Base-by-base conservation (phyloP, 2,888 invertebrate species). In the Chaitophorus viminalis region DNA sequence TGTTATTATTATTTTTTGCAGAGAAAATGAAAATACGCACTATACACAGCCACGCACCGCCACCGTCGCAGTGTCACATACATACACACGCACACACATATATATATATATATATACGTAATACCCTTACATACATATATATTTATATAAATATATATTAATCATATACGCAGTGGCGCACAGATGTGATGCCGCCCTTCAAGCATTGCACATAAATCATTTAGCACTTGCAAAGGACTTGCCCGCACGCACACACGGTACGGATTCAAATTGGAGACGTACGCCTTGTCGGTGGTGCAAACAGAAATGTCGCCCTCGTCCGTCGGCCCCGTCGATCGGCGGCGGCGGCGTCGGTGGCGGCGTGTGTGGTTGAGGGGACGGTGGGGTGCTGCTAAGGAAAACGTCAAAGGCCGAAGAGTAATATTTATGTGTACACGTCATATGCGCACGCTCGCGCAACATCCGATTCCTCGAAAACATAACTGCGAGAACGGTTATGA, bases 171-270 rank as follows among this genome's bases (percentile, higher is more conserved):
- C 46, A 25, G 52, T 11, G 9, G 52, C 29, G 76, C 76, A 46
- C 76, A 77, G 76, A 76, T 77, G 77, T 33, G 85, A 18, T 25
- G 60, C 46, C 52, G 70, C 68, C 78, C 33, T 78, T 70, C 85
- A 18, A 75, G 65, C 33, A n/a, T 65, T 31, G 85, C 36, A 78
- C 85, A 86, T 86, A 86, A 86, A 86, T 86, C 85, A 86, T 78
- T 72, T 54, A 78, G 36, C 78, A 33, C 46, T 39, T 78, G 68
- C 78, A 72, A 78, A 86, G 52, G 78, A 76, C 75, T 46, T 8
- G 39, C 21, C 3, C 46, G n/a, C 74, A 1, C 81, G 21, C 54
- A 18, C 29, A 6, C 52, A 8, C 31, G 70, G 60, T 25, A 60
- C 33, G 60, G 54, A 77, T 77, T 77, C 77, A 29, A 77, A 52